phyloP scores from a whole-genome alignment of 2,888 invertebrate genomes.

The Megalurothrips usitatus region DNA sequence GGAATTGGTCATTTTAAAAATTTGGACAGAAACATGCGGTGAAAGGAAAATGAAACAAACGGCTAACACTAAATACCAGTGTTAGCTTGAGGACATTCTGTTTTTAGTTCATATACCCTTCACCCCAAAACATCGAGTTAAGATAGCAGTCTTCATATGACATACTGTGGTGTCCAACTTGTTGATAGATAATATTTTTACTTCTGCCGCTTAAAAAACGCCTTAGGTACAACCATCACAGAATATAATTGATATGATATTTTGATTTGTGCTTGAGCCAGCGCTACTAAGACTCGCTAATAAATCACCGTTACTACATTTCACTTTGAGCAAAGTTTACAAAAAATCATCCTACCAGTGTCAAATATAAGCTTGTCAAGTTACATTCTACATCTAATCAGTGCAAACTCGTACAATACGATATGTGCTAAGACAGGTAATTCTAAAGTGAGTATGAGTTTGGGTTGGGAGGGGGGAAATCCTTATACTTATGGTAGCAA shows the following conservation, averaged over 20 bases:
- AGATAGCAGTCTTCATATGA: too few relatives aligned
- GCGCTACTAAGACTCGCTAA: not conserved
- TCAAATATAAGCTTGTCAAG: not conserved
- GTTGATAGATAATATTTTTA: too few relatives aligned
- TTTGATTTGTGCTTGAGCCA: constrained; percentile 15
- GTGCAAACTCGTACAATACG: constrained; percentile 6
- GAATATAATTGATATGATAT: not conserved
- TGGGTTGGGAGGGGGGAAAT: not conserved
- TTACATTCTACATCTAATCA: constrained; percentile 2
- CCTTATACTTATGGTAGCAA: not conserved
- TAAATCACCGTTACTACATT: not conserved
- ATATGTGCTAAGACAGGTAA: not conserved
- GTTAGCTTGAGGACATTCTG: too few relatives aligned
- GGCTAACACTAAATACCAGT: too few relatives aligned
- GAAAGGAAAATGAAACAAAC: not conserved
- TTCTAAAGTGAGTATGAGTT: constrained; percentile 11
- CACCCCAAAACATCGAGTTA: too few relatives aligned
- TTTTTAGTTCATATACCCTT: too few relatives aligned
- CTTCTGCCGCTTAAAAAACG: not conserved
- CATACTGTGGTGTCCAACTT: too few relatives aligned
- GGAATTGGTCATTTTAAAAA: not conserved
- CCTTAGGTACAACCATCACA: constrained; percentile 13
- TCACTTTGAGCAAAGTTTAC: not conserved
- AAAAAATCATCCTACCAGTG: not conserved
- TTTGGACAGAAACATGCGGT: not conserved